Percentiles rank a stretch among this genome's conserved stretches.
Conservation (phyloP, 2,888 invertebrate species). For the Acrobasis repandana region DNA sequence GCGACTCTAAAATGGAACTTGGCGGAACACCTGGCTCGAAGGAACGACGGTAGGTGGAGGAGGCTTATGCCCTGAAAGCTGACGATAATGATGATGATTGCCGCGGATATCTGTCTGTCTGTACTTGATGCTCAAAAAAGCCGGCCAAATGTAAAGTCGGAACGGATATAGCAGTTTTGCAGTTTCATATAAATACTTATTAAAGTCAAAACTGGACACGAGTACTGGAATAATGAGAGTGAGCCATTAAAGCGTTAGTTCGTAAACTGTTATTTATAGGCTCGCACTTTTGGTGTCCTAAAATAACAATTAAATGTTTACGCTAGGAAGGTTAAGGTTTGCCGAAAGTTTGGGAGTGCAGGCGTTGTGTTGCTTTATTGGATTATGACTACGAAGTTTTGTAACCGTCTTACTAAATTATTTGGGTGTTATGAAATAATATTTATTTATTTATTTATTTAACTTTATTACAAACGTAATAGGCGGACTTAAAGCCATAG, state of each 20-base stretch:
- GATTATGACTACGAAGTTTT: background rate
- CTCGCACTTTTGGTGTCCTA: constrained; percentile 11
- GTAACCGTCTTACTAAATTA: background rate
- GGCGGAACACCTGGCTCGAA: too few species aligned
- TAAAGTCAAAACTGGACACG: background rate
- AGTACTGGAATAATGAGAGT: background rate
- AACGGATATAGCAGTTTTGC: background rate
- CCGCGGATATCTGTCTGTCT: too few species aligned
- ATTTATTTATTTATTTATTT: background rate
- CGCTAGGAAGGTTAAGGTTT: constrained; percentile 17
- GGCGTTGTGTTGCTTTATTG: constrained; percentile 12
- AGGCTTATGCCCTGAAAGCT: too few species aligned
- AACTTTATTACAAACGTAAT: too few species aligned
- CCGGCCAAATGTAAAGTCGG: background rate
- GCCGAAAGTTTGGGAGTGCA: constrained; percentile 14
- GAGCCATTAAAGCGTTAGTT: background rate
- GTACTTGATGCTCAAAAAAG: background rate
- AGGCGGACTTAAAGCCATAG: too few species aligned
- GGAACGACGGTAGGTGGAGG: too few species aligned
- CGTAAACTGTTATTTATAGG: constrained; percentile 1
- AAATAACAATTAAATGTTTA: constrained; percentile 15
- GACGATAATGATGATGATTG: too few species aligned
- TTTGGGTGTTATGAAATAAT: background rate
- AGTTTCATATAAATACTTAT: background rate
- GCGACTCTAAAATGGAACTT: too few species aligned